Percentiles rank a stretch among this genome's conserved stretches.
These are phyloP conservation scores for Vanessa tameamea DNA, from an alignment of 1,140 invertebrate species.

Conservation along the genomic window DNA sequence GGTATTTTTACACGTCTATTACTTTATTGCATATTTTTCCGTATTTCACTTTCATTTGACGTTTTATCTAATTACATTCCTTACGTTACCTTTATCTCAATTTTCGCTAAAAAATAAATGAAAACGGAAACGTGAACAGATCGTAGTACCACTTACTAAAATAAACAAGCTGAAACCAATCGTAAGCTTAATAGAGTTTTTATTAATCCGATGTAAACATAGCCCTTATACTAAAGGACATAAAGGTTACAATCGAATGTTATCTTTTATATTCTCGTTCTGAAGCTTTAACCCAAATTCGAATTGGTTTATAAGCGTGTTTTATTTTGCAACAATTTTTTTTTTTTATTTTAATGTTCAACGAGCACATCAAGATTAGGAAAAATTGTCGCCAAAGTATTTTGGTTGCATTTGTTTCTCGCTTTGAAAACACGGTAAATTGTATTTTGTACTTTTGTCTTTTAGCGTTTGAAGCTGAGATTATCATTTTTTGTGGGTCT, in stretches of 20 bases:
- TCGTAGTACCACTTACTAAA: constrained; percentile 6
- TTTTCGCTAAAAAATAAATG: constrained; percentile 13
- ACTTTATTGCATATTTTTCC: not conserved
- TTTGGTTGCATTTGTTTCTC: too few relatives aligned
- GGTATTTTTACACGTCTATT: too few relatives aligned
- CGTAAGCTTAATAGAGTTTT: not conserved
- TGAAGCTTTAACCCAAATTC: not conserved
- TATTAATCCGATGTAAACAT: not conserved
- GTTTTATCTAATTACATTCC: too few relatives aligned
- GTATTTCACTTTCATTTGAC: not conserved
- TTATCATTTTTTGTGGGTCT: too few relatives aligned
- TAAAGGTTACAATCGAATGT: not conserved
- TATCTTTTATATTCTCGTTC: not conserved
- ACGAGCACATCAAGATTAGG: not conserved
- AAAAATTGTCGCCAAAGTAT: too few relatives aligned
- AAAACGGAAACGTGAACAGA: not conserved
- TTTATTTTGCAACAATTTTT: constrained; percentile 3
- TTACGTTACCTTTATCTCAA: not conserved
- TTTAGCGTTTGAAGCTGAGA: too few relatives aligned
- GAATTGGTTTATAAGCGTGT: constrained; percentile 13
- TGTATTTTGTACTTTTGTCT: too few relatives aligned
- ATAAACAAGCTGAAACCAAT: constrained; percentile 7
- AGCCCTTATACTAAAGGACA: not conserved
- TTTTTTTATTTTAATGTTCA: not conserved
- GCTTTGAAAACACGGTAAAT: too few relatives aligned